phyloP scores from a whole-genome alignment of 2,888 invertebrate genomes.

The Operophtera brumata region DNA sequence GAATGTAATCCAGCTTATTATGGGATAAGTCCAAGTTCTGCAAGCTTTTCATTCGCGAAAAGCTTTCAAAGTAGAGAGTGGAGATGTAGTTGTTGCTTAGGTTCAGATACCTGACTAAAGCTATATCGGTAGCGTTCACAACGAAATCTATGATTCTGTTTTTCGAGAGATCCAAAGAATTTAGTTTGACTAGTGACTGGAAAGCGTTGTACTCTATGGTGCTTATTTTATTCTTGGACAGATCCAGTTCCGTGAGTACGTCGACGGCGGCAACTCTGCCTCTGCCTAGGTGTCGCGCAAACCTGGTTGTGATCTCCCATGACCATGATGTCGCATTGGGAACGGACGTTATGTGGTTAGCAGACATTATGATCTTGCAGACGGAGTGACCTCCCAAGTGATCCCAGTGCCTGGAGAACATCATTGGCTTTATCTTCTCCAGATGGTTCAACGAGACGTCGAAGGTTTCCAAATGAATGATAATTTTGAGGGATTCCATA shows the following conservation, averaged over 20 bases:
- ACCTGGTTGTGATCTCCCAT: constrained; percentile 42
- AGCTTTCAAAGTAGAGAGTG: constrained; percentile 53
- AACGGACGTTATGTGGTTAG: constrained; percentile 53
- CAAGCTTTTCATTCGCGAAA: constrained; percentile 57
- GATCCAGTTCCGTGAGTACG: constrained; percentile 58
- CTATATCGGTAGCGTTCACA: constrained; percentile 55
- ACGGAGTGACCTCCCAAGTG: constrained; percentile 54
- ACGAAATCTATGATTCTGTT: constrained; percentile 56
- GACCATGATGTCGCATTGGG: constrained; percentile 54
- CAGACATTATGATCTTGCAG: constrained; percentile 63
- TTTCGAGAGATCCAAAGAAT: constrained; percentile 57
- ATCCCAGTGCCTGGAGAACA: constrained; percentile 64
- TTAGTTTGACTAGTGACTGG: constrained; percentile 51
- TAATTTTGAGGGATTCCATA: constrained; percentile 56
- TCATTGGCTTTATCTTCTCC: constrained; percentile 48
- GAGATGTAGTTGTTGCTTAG: constrained; percentile 58
- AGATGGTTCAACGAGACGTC: constrained; percentile 65
- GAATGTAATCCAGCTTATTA: constrained; percentile 56
- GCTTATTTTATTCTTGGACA: constrained; percentile 61
- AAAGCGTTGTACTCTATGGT: constrained; percentile 64
- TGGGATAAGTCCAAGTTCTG: constrained; percentile 68
- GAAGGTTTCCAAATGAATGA: constrained; percentile 65
- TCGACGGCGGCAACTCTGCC: constrained; percentile 33
- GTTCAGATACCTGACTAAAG: constrained; percentile 56
- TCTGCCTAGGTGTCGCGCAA: constrained; percentile 37